Conservation (phyloP, 2,888 invertebrate species). For the Epiblema foenella region DNA sequence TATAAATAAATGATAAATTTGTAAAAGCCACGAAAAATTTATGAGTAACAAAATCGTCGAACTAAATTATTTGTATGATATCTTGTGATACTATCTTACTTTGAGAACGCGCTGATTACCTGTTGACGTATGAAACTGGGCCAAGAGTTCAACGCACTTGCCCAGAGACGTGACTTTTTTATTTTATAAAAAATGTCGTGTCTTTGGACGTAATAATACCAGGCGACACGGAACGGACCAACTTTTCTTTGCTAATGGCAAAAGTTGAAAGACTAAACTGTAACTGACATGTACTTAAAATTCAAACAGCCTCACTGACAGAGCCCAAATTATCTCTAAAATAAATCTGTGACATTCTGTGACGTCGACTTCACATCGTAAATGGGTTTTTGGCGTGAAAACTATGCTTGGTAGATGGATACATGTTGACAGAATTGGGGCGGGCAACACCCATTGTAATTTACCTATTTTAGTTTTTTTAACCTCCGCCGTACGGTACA, state of each 20-base stretch:
- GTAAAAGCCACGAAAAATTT: neutral
- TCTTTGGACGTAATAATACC: constrained; percentile 5
- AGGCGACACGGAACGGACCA: constrained; percentile 3
- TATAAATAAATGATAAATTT: neutral
- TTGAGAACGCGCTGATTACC: constrained; percentile 51
- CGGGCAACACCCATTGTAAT: constrained; percentile 29
- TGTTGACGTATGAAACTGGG: constrained; percentile 52
- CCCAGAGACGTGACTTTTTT: constrained; percentile 43
- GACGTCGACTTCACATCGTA: constrained; percentile 4
- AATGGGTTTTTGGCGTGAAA: constrained; percentile 29
- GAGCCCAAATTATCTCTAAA: neutral
- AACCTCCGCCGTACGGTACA: constrained; percentile 5
- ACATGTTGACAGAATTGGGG: constrained; percentile 18
- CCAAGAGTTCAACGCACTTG: constrained; percentile 56
- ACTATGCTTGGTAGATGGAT: neutral
- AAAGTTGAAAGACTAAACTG: neutral
- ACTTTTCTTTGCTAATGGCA: neutral
- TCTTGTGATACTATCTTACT: constrained; percentile 41
- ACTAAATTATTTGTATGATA: constrained; percentile 30
- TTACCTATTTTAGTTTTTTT: constrained; percentile 27
- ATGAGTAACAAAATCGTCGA: constrained; percentile 3
- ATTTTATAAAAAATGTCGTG: constrained; percentile 2
- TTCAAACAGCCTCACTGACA: constrained; percentile 1
- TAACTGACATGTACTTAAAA: neutral
- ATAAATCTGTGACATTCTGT: constrained; percentile 10